Percentiles rank a stretch among this genome's conserved stretches.
These are phyloP conservation scores for Drosophila setifemur DNA, from an alignment of 1,140 invertebrate species.

Conservation along the genomic window DNA sequence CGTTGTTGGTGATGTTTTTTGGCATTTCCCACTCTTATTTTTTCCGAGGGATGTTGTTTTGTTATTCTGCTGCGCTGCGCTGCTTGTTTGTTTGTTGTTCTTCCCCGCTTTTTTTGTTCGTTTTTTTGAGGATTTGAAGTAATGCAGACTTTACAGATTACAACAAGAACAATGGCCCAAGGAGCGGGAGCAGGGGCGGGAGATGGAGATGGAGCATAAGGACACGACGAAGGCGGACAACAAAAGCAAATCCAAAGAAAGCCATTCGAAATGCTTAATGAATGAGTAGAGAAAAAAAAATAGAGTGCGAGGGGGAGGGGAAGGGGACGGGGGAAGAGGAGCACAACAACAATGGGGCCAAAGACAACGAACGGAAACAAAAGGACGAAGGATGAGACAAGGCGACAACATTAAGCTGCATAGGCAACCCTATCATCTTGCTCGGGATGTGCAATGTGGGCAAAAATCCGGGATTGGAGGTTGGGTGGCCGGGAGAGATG, in stretches of 20 bases:
- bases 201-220: not conserved
- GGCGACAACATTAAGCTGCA: conserved; percentile 33
- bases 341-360: conserved; percentile 11
- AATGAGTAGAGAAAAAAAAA: conserved; percentile 29
- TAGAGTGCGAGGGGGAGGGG: not conserved
- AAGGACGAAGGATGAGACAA: conserved; percentile 5
- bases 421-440: conserved; percentile 20
- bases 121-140: conserved; percentile 66
- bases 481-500: too few species aligned
- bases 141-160: conserved; percentile 77
- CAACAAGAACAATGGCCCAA: conserved; percentile 39
- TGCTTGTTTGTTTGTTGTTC: conserved; percentile 12
- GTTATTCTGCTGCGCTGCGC: not conserved
- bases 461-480: not conserved
- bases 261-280: conserved; percentile 35
- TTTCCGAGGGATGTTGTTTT: not conserved
- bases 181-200: not conserved
- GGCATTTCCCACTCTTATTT: conserved; percentile 14
- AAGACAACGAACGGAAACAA: conserved; percentile 16
- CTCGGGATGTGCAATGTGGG: conserved; percentile 2
- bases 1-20: conserved; percentile 21
- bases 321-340: not conserved
- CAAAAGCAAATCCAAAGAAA: conserved; percentile 37
- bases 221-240: conserved; percentile 19
- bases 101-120: too few species aligned